Conservation (phyloP, 2,113 vertebrate species). For the Coptodon rendalli region DNA sequence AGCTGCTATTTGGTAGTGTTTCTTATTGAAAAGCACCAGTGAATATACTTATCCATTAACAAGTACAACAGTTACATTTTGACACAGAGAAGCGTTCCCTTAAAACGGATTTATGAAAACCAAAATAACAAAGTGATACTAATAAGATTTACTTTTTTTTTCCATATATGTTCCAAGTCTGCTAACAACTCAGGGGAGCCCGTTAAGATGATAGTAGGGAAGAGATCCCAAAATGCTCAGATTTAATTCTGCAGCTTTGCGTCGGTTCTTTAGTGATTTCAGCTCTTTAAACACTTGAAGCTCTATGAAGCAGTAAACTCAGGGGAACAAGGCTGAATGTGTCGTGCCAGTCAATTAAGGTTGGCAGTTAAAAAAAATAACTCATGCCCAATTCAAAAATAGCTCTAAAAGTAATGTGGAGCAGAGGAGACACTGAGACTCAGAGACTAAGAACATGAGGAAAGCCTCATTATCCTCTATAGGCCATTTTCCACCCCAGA, state of each 20-base stretch:
- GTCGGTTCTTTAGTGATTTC: slow-evolving; percentile 10
- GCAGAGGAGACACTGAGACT: neutral
- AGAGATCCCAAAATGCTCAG: slow-evolving; percentile 20
- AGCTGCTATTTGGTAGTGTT: neutral
- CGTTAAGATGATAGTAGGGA: slow-evolving; percentile 17
- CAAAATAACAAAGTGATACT: neutral
- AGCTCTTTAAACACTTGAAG: slow-evolving; percentile 15
- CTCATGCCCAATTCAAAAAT: neutral
- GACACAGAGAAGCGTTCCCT: neutral
- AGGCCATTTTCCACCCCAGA: neutral
- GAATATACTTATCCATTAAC: neutral
- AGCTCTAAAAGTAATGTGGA: slow-evolving; percentile 1
- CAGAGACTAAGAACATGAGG: neutral
- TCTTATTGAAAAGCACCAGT: neutral
- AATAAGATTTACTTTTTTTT: neutral
- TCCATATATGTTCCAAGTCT: neutral
- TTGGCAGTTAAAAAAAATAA: neutral
- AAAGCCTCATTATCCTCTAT: neutral
- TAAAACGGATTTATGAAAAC: neutral
- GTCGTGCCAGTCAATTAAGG: slow-evolving; percentile 36
- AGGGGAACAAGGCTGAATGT: slow-evolving; percentile 16
- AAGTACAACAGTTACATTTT: neutral
- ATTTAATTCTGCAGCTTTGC: slow-evolving; percentile 34
- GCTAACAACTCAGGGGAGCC: neutral
- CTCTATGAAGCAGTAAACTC: neutral